Evolutionary conservation across 2,888 invertebrate species (phyloP).

Genomic region (Galeopsomyia nigrocyanea): DNA sequence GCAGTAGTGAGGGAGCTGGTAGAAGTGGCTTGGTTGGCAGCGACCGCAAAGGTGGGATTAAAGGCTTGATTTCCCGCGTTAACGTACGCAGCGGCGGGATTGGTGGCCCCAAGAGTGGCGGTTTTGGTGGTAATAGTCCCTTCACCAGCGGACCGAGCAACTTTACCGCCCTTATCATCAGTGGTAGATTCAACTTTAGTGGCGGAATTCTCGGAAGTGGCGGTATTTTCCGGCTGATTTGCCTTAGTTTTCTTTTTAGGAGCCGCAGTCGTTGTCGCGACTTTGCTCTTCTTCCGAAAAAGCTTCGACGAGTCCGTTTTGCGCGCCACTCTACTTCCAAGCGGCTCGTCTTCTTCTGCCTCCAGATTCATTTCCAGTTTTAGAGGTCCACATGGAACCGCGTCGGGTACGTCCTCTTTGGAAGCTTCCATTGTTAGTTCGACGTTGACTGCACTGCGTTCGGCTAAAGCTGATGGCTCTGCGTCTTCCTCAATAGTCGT

Average conservation of each 20-base stretch:
- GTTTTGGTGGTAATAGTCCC: background rate
- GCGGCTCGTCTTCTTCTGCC: background rate
- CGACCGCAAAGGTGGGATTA: too few species aligned
- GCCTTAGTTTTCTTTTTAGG: constrained; percentile 6
- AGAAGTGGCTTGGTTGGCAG: too few species aligned
- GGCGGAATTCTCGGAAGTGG: background rate
- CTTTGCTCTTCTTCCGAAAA: constrained; percentile 6
- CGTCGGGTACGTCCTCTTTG: background rate
- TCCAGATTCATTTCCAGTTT: background rate
- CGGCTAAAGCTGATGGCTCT: background rate
- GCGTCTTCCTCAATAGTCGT: background rate
- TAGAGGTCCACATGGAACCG: too few species aligned
- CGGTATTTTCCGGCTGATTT: background rate
- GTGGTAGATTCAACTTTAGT: background rate
- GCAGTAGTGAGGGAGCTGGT: too few species aligned
- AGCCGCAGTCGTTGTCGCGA: background rate
- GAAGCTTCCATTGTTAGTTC: constrained; percentile 1
- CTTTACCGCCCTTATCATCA: constrained; percentile 1
- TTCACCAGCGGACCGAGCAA: constrained; percentile 5
- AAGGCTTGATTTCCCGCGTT: background rate
- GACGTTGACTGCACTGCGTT: background rate
- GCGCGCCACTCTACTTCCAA: background rate
- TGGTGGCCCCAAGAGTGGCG: background rate
- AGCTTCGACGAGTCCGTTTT: constrained; percentile 24
- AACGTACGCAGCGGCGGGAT: background rate